Percentiles rank a stretch among this genome's conserved stretches.
phyloP scores from a whole-genome alignment of 2,113 vertebrate species.

The Isichthys henryi region DNA sequence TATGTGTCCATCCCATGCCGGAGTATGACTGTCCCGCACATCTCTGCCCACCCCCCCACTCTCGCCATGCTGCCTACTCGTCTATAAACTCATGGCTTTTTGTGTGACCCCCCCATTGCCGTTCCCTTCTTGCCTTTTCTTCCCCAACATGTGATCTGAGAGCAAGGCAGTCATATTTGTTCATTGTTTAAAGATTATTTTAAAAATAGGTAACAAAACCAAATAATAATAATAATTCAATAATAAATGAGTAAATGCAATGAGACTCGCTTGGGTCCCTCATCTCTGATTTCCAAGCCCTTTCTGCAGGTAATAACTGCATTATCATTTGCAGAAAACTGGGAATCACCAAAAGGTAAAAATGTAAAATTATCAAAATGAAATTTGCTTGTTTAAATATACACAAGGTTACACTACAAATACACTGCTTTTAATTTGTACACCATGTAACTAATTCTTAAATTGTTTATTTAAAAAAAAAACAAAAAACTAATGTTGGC shows the following conservation, averaged over 20 bases:
- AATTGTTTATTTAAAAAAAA: background rate
- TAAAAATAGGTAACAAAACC: background rate
- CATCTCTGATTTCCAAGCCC: background rate
- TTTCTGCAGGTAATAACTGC: background rate
- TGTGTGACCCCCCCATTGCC: background rate
- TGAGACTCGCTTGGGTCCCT: background rate
- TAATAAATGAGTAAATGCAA: background rate
- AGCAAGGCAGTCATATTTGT: background rate
- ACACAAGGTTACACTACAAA: background rate
- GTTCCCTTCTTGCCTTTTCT: background rate
- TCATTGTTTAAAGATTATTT: background rate
- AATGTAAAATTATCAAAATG: background rate
- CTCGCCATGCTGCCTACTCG: background rate
- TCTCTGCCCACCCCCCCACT: background rate
- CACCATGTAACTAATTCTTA: background rate
- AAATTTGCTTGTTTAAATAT: background rate
- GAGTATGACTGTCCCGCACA: background rate
- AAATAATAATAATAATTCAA: background rate
- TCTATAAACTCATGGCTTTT: slow-evolving; percentile 13
- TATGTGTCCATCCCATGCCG: slow-evolving; percentile 10
- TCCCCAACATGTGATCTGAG: background rate
- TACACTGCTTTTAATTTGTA: background rate
- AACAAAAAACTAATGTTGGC: too few relatives aligned
- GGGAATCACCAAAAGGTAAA: background rate
- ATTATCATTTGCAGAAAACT: background rate